Evolutionary conservation across 2,797 vertebrate genomes (phyloP).

Genomic region (Myotis daubentonii): DNA sequence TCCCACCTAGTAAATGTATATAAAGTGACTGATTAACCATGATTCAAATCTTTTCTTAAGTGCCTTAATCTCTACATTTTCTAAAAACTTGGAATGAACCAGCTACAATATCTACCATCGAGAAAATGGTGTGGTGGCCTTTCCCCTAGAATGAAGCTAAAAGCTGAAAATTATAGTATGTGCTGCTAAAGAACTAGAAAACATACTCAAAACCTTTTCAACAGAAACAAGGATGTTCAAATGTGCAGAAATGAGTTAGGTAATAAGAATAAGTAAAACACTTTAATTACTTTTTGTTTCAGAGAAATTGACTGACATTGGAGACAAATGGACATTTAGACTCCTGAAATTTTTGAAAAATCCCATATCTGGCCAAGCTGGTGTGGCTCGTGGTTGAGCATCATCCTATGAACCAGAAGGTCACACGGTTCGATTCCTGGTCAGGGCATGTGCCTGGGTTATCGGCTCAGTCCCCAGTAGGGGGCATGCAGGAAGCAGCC

Average conservation of each 20-base stretch:
- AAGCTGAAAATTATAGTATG: not conserved
- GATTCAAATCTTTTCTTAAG: not conserved
- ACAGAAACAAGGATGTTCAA: not conserved
- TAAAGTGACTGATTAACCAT: not conserved
- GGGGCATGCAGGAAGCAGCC: too few species aligned
- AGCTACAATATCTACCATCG: not conserved
- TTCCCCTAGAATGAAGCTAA: not conserved
- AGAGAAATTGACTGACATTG: not conserved
- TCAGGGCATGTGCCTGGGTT: too few species aligned
- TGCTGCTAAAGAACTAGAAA: not conserved
- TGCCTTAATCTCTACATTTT: not conserved
- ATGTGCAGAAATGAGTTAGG: not conserved
- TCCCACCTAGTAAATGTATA: not conserved
- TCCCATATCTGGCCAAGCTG: too few species aligned
- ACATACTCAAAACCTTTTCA: not conserved
- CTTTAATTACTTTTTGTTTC: not conserved
- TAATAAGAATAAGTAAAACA: not conserved
- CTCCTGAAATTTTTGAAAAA: not conserved
- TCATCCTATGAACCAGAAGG: too few species aligned
- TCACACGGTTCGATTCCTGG: too few species aligned
- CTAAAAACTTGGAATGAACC: not conserved
- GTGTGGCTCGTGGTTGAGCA: too few species aligned
- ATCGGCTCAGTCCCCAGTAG: too few species aligned
- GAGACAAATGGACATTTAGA: not conserved
- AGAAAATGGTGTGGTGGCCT: not conserved